Evolutionary conservation across 2,797 vertebrate genomes (phyloP), one percentile per base, ranked within the genome.

Genomic region (Lycodopsis pacificus): DNA sequence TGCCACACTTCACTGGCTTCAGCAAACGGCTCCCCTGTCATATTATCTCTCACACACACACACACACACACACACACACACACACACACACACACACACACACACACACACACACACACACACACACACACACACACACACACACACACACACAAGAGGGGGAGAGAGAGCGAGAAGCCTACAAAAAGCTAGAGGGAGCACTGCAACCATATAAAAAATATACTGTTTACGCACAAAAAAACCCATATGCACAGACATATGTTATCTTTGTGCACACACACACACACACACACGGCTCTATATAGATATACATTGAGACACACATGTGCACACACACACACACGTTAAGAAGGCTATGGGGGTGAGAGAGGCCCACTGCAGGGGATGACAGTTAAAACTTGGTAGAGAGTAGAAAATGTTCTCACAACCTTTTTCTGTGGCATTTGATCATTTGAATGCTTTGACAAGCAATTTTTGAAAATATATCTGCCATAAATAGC

Each of bases 1-100:
- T 84, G 91, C 84, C 86, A 94, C 93, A 95, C 92, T 94, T 84
- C 91, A 91, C 86, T 92, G 92, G 88, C 89, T 93, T 89, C 87
- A 89, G 91, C 91, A 88, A 91, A 89, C 84, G 54, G 77, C 88
- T 90, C 82, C 84, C 83, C 82, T 90, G 86, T 90, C 89, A 91
- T 86, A 84, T 88, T 90, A 89, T 83, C 80, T 5, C 48, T 17
- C 59, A 38, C 58, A 44, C 51, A 22, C 51, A 34, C 58, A 34
- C 58, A 20, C 38, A 48, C 65, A 68, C 67, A 3, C 66, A 58
- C 74, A 67, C 69, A 61, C 66, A 73, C 61, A 59, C 63, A 44
- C 71, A 58, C 51, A 74, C 40, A 79, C 59, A 68, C 32, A 22
- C 49, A 53, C 11, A 51, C 25, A 65, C n/a, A 77, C 36, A 74